Evolutionary conservation across 2,888 invertebrate genomes (phyloP).

Genomic region (Ormyrus rosae): DNA sequence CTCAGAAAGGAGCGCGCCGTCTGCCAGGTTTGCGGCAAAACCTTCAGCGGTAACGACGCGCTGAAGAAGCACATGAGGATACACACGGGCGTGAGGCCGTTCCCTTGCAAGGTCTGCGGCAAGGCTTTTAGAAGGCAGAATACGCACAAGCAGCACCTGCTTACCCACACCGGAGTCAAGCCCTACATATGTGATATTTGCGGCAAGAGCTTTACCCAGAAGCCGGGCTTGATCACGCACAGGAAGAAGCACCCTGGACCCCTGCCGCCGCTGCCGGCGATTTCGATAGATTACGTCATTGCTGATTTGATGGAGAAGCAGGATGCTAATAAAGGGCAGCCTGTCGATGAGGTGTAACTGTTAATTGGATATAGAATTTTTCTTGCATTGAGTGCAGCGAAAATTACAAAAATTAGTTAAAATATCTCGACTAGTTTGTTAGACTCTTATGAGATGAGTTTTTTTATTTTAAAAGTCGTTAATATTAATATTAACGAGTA

Average conservation of each 20-base stretch:
- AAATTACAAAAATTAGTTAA: too few species aligned
- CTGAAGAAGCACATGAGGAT: conserved; percentile 67
- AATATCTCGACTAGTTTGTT: too few species aligned
- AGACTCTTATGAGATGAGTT: too few species aligned
- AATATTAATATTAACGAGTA: too few species aligned
- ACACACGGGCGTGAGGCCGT: conserved; percentile 68
- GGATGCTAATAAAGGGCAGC: neutral
- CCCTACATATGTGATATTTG: conserved; percentile 62
- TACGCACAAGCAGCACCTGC: conserved; percentile 60
- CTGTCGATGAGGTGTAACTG: neutral
- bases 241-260: conserved; percentile 61
- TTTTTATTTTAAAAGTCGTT: too few species aligned
- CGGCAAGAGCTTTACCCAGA: conserved; percentile 61
- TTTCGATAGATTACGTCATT: conserved; percentile 56
- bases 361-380: too few species aligned
- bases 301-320: conserved; percentile 52
- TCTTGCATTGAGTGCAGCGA: too few species aligned
- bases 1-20: conserved; percentile 51
- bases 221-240: conserved; percentile 59
- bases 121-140: conserved; percentile 59
- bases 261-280: conserved; percentile 57
- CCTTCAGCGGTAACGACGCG: conserved; percentile 62
- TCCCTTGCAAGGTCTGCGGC: conserved; percentile 66
- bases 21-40: conserved; percentile 60
- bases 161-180: conserved; percentile 58